Base-by-base conservation (phyloP, 2,888 invertebrate genomes). In the Nemurella pictetii region DNA sequence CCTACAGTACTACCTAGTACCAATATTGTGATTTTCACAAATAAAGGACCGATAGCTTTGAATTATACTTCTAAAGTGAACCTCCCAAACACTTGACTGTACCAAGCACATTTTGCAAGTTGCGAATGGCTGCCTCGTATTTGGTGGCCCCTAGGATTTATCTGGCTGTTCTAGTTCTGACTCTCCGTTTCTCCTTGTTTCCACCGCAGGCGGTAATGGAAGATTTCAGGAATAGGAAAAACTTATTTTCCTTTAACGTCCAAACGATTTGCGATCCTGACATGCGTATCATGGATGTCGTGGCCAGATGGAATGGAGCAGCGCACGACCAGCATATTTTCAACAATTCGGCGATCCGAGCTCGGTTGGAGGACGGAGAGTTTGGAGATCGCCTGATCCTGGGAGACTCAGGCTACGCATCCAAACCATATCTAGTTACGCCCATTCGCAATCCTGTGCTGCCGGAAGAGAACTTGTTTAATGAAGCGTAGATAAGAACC, bases 311-410 rank as follows among this genome's bases (percentile, higher is more conserved):
- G 85, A 85, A 29, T 7, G 85, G 85, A 28, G 78, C 83, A 25
- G 29, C 82, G 0, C 85, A 85, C 29, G 85, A 85, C 26, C 75
- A 74, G 26, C 85, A 30, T 3, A 85, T 85, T 28, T 85, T 85
- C 27, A 85, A 85, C 29, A 35, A 80, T 20, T 85, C 84, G 25
- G 25, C 28, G 0, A n/a, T 85, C 15, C 28, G 78, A 15, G 72
- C 80, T 55, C 85, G 84, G 20, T 55, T 85, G 28, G 80, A 84
- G 36, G 78, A 25, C 15, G 75, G 84, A 27, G 84, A 85, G 26
- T 85, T 85, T 55, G 84, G 85, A 20, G 78, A 85, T 32, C 36
- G 75, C 2, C 84, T 85, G 87, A 86, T 87, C 9, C 29, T 80
- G 81, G 81, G 81, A 5, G 84, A 84, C 29, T 55, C 80, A 0